phyloP scores from a whole-genome alignment of 2,797 vertebrate species.

The Syngnathus acus region DNA sequence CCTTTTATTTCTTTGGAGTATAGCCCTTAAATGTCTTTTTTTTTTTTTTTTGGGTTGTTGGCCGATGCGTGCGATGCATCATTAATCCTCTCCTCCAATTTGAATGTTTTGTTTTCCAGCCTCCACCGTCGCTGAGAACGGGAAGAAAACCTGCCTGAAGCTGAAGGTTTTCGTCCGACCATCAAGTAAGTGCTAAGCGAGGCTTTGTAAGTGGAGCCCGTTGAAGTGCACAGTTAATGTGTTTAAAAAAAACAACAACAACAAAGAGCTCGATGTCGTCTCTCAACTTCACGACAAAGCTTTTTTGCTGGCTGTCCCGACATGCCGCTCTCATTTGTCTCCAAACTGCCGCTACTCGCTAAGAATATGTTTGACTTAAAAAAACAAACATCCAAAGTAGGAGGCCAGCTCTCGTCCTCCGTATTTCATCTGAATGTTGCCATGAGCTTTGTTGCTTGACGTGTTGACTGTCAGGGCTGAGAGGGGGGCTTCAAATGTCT shows the following conservation, averaged over 20 bases:
- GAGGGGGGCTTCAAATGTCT: conserved; percentile 69
- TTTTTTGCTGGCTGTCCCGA: conserved; percentile 28
- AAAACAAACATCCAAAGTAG: conserved; percentile 24
- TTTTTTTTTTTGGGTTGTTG: conserved; percentile 11
- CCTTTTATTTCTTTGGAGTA: too few species aligned
- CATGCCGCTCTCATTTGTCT: conserved; percentile 39
- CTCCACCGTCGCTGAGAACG: conserved; percentile 90
- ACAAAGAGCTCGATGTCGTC: conserved; percentile 49
- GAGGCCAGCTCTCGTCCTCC: conserved; percentile 19
- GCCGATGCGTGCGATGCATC: neutral
- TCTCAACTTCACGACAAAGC: neutral
- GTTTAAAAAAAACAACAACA: conserved; percentile 28
- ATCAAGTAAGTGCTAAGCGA: conserved; percentile 84
- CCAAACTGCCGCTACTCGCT: conserved; percentile 28
- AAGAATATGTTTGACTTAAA: conserved; percentile 23
- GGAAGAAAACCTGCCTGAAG: conserved; percentile 93
- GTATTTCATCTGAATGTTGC: conserved; percentile 61
- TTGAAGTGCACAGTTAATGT: conserved; percentile 58
- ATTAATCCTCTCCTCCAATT: conserved; percentile 15
- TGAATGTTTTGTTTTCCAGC: conserved; percentile 66
- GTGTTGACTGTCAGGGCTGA: conserved; percentile 54
- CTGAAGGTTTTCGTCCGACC: conserved; percentile 97
- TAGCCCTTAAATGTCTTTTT: conserved; percentile 13
- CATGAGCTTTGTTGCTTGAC: conserved; percentile 69
- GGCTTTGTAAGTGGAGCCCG: conserved; percentile 48